Evolutionary conservation across 2,113 vertebrate genomes (phyloP).

Genomic region (Rynchops niger): DNA sequence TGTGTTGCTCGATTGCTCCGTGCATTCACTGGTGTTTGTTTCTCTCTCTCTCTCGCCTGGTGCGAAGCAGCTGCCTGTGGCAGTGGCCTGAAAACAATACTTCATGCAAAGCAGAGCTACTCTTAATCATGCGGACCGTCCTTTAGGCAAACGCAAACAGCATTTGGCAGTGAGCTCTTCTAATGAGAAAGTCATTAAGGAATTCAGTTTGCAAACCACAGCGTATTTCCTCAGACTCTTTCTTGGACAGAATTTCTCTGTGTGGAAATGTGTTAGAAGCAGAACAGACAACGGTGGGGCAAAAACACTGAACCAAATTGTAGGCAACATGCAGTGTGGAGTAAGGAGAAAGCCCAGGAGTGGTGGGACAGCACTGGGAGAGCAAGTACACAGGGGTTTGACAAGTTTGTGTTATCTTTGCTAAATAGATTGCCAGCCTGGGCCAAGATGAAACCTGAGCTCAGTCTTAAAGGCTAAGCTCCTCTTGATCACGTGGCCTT

Average conservation of each 20-base stretch:
- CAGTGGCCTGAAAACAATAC: conserved; percentile 6
- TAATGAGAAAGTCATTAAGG: conserved; percentile 56
- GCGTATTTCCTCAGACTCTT: conserved; percentile 15
- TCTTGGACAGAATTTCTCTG: not conserved
- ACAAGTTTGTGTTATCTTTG: not conserved
- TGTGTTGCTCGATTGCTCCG: accelerated
- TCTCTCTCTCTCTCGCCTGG: not conserved
- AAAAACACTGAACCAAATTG: accelerated
- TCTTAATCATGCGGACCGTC: not conserved
- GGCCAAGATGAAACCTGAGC: not conserved
- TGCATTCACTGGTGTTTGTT: accelerated
- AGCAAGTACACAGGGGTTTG: not conserved
- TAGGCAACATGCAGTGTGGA: accelerated
- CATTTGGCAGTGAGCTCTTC: conserved; percentile 45
- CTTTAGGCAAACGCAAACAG: conserved; percentile 28
- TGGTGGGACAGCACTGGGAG: not conserved
- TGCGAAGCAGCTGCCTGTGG: conserved; percentile 8
- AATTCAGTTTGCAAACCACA: conserved; percentile 39
- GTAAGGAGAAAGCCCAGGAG: not conserved
- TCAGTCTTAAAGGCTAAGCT: not conserved
- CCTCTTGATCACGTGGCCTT: not conserved
- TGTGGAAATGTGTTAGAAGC: not conserved
- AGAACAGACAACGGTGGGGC: not conserved
- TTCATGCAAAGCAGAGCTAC: not conserved
- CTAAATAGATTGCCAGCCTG: not conserved